phyloP scores from a whole-genome alignment of 2,113 vertebrate species.

The Ictalurus furcatus region DNA sequence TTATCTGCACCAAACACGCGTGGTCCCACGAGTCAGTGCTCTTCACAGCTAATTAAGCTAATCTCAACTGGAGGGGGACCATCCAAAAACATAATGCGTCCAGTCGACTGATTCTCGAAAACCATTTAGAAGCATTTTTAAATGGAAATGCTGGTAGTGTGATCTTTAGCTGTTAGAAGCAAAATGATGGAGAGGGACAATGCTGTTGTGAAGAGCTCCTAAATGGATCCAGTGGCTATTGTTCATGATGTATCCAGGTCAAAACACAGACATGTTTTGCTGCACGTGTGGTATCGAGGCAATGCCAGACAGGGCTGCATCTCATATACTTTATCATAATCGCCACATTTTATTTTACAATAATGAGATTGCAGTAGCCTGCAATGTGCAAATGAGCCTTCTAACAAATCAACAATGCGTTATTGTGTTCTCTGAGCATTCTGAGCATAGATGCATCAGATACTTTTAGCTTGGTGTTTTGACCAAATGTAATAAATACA shows the following conservation, averaged over 20 bases:
- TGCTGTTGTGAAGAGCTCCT: slow-evolving; percentile 28
- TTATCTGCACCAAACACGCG: slow-evolving; percentile 70
- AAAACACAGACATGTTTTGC: slow-evolving; percentile 14
- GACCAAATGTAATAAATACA: background rate
- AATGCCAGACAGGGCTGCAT: slow-evolving; percentile 3
- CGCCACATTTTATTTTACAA: slow-evolving; percentile 7
- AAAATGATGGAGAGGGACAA: slow-evolving; percentile 40
- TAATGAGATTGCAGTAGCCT: background rate
- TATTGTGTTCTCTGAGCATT: background rate
- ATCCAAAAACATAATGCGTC: slow-evolving; percentile 67
- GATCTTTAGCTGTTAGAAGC: slow-evolving; percentile 45
- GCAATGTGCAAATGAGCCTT: background rate
- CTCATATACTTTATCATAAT: background rate
- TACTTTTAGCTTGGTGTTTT: too few species aligned
- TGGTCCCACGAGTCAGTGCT: slow-evolving; percentile 65
- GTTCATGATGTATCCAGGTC: slow-evolving; percentile 18
- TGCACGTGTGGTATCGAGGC: background rate
- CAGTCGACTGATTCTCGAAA: slow-evolving; percentile 56
- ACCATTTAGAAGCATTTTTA: slow-evolving; percentile 47
- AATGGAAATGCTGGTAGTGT: slow-evolving; percentile 52
- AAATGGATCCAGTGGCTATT: slow-evolving; percentile 28
- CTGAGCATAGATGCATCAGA: background rate
- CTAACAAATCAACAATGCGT: background rate
- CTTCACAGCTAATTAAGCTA: slow-evolving; percentile 76
- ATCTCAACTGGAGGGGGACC: slow-evolving; percentile 67